A percentile compares a stretch with the other conserved stretches of the same genome.
Evolutionary conservation across 2,797 vertebrate genomes (phyloP).

Genomic region (Liparis tanakae): DNA sequence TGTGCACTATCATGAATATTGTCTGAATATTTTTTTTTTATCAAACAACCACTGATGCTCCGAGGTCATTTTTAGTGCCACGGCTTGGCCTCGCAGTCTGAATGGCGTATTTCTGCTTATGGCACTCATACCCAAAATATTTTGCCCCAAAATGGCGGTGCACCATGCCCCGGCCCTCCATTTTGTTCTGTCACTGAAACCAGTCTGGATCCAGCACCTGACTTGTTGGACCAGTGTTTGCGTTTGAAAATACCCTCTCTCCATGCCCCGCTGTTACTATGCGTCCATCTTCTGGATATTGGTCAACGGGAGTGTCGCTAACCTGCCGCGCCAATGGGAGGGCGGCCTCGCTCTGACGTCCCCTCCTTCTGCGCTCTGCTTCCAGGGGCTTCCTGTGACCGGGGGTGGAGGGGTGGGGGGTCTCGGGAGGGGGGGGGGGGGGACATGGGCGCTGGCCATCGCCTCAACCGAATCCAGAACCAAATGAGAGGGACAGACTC

Average conservation of each 20-base stretch:
- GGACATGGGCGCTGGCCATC: conserved; percentile 65
- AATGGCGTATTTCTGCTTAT: conserved; percentile 58
- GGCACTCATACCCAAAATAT: conserved; percentile 69
- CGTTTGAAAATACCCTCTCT: conserved; percentile 75
- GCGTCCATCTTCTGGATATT: conserved; percentile 60
- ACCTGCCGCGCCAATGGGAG: conserved; percentile 68
- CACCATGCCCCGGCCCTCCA: conserved; percentile 69
- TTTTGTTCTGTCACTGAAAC: conserved; percentile 77
- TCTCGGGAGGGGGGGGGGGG: conserved; percentile 12
- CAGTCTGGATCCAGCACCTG: conserved; percentile 75
- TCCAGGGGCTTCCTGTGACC: conserved; percentile 73
- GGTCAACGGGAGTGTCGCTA: conserved; percentile 59
- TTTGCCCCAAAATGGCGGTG: conserved; percentile 79
- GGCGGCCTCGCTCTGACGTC: conserved; percentile 23
- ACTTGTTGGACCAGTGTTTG: conserved; percentile 72
- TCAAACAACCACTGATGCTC: conserved; percentile 37
- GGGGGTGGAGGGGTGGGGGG: not conserved
- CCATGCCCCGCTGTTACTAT: conserved; percentile 73
- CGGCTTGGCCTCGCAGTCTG: conserved; percentile 26
- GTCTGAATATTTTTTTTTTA: not conserved
- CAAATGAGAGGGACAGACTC: conserved; percentile 49
- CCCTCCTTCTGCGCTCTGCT: conserved; percentile 59
- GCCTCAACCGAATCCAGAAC: conserved; percentile 60
- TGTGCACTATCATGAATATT: not conserved
- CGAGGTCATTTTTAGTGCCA: conserved; percentile 48